Evolutionary conservation across 37 sponge, comb jelly and placozoan genomes (phyloP).

Genomic region (Beroe forskalii): DNA sequence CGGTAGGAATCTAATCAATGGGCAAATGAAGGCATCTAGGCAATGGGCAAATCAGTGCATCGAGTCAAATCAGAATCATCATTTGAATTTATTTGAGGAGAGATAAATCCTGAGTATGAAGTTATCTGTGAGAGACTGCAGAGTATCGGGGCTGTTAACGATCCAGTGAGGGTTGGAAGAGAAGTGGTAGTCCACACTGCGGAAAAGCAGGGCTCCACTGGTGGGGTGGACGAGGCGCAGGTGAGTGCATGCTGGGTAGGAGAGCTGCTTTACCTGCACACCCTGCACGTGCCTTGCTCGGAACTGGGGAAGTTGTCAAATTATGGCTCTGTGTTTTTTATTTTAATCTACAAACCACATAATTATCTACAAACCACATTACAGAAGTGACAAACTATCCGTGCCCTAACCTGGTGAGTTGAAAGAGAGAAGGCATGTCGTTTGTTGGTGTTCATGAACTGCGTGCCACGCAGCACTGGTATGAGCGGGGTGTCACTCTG

Average conservation of each 20-base stretch:
- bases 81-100: too few species aligned
- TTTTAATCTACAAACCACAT: too few species aligned
- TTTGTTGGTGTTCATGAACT: constrained; percentile 62
- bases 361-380: too few species aligned
- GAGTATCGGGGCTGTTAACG: not conserved
- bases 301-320: constrained; percentile 9
- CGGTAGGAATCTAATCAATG: too few species aligned
- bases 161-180: constrained; percentile 36
- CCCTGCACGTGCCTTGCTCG: constrained; percentile 56
- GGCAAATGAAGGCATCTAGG: too few species aligned
- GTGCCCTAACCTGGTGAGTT: constrained; percentile 65
- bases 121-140: constrained; percentile 12
- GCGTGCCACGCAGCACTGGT: not conserved
- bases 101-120: too few species aligned
- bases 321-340: too few species aligned
- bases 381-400: too few species aligned
- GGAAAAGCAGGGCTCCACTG: not conserved
- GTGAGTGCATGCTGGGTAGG: not conserved
- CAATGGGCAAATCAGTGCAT: too few species aligned
- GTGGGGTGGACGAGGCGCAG: constrained; percentile 6
- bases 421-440: constrained; percentile 52
- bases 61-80: too few species aligned
- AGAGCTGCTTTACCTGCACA: not conserved
- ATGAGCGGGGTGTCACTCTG: too few species aligned
- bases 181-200: not conserved